Conservation (phyloP, 2,113 vertebrate genomes). For the Bubo blakistoni region DNA sequence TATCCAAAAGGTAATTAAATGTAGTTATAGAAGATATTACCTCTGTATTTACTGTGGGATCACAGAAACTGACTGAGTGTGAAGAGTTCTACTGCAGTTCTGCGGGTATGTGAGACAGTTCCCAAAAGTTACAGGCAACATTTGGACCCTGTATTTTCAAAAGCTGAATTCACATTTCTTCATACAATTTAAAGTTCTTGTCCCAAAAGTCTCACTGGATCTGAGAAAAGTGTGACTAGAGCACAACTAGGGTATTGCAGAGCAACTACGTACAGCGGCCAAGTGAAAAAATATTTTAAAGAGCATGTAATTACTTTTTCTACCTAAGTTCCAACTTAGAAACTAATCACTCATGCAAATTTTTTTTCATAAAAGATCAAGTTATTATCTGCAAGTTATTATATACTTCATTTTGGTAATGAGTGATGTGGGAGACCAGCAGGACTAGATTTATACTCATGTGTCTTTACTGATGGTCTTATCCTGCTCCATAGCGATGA, state of each 20-base stretch:
- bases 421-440: neutral
- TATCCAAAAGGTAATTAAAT: neutral
- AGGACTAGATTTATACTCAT: neutral
- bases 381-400: neutral
- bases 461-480: neutral
- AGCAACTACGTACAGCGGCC: neutral
- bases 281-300: neutral
- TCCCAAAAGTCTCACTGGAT: neutral
- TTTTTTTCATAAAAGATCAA: neutral
- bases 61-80: neutral
- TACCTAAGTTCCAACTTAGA: neutral
- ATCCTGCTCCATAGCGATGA: neutral
- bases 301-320: neutral
- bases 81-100: neutral
- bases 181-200: neutral
- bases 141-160: neutral
- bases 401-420: neutral
- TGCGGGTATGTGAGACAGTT: neutral
- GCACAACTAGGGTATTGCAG: neutral
- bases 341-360: neutral
- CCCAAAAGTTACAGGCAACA: neutral
- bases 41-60: neutral
- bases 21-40: neutral
- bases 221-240: neutral
- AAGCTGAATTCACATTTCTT: neutral